Conservation (phyloP, 2,888 invertebrate genomes). For the Drosophila kambysellisi region DNA sequence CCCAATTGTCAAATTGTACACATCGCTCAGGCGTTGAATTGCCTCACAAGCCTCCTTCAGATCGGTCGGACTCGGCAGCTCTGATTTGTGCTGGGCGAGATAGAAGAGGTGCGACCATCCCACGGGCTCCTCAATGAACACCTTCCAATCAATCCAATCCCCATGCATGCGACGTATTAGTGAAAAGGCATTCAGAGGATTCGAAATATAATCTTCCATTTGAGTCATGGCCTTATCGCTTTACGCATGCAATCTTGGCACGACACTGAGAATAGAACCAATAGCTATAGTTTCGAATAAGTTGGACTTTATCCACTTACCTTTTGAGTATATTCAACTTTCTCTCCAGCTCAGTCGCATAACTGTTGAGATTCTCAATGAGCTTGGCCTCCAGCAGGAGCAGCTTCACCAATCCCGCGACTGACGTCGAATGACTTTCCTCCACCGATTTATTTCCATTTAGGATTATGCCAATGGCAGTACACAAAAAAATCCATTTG, state of each 20-base stretch:
- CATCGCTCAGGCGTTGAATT: slow-evolving; percentile 94
- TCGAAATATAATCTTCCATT: slow-evolving; percentile 70
- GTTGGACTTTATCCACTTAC: slow-evolving; percentile 33
- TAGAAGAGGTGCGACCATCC: slow-evolving; percentile 34
- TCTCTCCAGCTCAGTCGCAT: slow-evolving; percentile 62
- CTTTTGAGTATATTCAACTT: slow-evolving; percentile 67
- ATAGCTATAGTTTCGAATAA: not conserved
- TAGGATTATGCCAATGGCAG: slow-evolving; percentile 45
- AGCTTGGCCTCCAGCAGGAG: slow-evolving; percentile 66
- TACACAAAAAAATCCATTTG: not conserved
- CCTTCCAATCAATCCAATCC: slow-evolving; percentile 78
- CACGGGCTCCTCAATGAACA: slow-evolving; percentile 63
- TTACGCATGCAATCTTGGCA: slow-evolving; percentile 58
- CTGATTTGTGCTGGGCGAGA: slow-evolving; percentile 39
- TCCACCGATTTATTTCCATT: slow-evolving; percentile 10
- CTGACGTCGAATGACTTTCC: slow-evolving; percentile 67
- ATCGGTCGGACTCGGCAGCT: slow-evolving; percentile 92
- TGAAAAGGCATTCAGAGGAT: slow-evolving; percentile 74
- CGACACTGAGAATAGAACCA: slow-evolving; percentile 37
- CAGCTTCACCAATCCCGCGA: slow-evolving; percentile 70
- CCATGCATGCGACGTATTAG: slow-evolving; percentile 75
- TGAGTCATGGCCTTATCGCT: slow-evolving; percentile 53
- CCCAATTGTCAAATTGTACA: slow-evolving; percentile 93
- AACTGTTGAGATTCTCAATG: slow-evolving; percentile 65
- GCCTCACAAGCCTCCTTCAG: slow-evolving; percentile 96